Conservation (phyloP, 53 echinoderm and acorn worm genomes). For the Echinometra lucunter region DNA sequence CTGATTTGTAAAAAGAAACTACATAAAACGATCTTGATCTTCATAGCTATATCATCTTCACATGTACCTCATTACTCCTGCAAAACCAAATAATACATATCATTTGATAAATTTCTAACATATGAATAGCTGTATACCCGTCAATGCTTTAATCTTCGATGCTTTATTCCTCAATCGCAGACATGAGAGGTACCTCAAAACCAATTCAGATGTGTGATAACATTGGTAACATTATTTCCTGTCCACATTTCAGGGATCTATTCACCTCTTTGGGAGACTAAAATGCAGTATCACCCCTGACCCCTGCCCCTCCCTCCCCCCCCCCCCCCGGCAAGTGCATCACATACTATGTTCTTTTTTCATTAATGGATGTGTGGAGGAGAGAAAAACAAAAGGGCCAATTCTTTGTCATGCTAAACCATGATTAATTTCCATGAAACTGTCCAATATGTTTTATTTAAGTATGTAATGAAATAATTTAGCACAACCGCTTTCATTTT, state of each 20-base stretch:
- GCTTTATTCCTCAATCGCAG: no score
- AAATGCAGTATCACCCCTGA: neutral
- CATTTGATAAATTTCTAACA: neutral
- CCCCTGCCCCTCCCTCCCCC: no score
- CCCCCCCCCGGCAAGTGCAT: no score
- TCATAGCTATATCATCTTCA: conserved; percentile 12
- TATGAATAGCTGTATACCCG: neutral
- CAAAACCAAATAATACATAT: neutral
- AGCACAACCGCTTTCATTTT: neutral
- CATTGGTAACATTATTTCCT: neutral
- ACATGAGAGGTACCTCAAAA: neutral
- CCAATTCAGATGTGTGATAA: neutral
- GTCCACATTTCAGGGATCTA: neutral
- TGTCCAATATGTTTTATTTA: neutral
- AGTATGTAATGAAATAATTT: neutral
- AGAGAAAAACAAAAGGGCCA: neutral
- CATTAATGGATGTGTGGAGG: neutral
- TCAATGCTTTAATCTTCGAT: neutral
- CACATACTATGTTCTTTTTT: no score
- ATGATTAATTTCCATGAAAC: neutral
- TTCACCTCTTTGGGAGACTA: neutral
- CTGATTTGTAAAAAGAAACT: conserved; percentile 49
- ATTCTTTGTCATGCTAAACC: neutral
- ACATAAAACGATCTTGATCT: conserved; percentile 41
- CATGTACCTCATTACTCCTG: neutral